Base-by-base conservation (phyloP, 2,113 vertebrate genomes). In the Heliornis fulica region DNA sequence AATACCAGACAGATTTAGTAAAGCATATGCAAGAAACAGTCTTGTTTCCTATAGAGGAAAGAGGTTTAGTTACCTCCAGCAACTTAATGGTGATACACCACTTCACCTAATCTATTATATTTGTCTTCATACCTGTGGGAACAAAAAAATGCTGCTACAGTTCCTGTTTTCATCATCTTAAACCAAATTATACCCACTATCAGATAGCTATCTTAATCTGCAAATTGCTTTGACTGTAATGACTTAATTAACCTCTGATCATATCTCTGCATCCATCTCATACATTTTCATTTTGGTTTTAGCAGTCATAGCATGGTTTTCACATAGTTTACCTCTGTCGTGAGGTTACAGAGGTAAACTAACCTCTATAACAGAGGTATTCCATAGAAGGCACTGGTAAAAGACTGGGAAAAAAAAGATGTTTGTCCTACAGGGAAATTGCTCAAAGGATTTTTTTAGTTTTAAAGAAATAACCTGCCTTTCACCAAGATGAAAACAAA, bases 241-340 rank as follows among this genome's bases (percentile, higher is more conserved):
- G 78, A 93, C 18, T 93, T 91, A 46, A 81, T 95, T 92, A 94
- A 90, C 50, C 61, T 79, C 79, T 85, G 66, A 69, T 92, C 54
- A 70, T 22, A 50, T 76, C 41, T 50, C 75, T 68, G 40, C 59
- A 74, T 36, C 43, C 83, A 31, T 88, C 34, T 89, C 80, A 77
- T 64, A 36, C 46, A 51, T 90, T 94, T 90, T 86, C 38, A 34
- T 81, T 86, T 90, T 40, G 38, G 16, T 86, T 94, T 88, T 75
- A 80, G 36, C 28, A 91, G 34, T 82, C 69, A 65, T 9, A n/a
- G 48, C 60, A 28, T 23, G 61, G 66, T 65, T 93, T 57, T 54
- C 54, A n/a, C 9, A 19, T 23, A 41, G 70, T 66, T 95, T 70
- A 31, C 26, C 32, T 70, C 71, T 51, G 13, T 59, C 40, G 28